Conservation (phyloP, 2,113 vertebrate genomes). For the Felis chaus region DNA sequence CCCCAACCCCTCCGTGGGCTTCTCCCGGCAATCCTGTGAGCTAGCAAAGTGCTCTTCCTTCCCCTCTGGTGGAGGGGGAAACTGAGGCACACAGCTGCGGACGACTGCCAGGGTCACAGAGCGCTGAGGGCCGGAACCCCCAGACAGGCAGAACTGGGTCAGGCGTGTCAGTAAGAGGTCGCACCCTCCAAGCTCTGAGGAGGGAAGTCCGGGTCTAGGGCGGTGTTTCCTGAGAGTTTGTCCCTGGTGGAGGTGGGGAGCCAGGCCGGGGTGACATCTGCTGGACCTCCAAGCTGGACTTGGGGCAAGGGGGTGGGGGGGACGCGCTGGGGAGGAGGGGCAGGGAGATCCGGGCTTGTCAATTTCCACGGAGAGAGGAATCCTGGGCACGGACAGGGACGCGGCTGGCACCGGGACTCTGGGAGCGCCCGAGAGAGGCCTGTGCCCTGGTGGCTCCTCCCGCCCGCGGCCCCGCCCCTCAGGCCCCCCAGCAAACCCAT, state of each 20-base stretch:
- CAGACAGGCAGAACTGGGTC: background rate
- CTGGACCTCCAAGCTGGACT: background rate
- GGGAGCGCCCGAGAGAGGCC: background rate
- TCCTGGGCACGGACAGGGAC: no score
- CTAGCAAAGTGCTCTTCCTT: accelerated
- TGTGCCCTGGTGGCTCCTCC: background rate
- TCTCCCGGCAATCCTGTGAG: accelerated
- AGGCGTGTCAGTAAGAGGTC: background rate
- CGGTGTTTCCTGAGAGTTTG: background rate
- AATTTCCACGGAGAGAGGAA: background rate
- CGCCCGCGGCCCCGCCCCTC: no score
- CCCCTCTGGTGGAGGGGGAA: background rate
- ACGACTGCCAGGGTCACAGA: background rate
- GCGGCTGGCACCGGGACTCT: accelerated
- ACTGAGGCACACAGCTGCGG: background rate
- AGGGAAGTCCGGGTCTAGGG: no score
- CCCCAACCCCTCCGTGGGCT: accelerated
- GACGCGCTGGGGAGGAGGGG: background rate
- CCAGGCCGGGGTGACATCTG: background rate
- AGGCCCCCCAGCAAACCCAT: background rate
- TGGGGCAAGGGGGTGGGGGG: accelerated
- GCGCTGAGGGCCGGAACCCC: background rate
- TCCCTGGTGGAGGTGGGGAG: background rate
- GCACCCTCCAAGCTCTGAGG: accelerated
- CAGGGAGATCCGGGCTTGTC: background rate